phyloP scores from a whole-genome alignment of 2,797 vertebrate species.

The Gymnothorax javanicus region DNA sequence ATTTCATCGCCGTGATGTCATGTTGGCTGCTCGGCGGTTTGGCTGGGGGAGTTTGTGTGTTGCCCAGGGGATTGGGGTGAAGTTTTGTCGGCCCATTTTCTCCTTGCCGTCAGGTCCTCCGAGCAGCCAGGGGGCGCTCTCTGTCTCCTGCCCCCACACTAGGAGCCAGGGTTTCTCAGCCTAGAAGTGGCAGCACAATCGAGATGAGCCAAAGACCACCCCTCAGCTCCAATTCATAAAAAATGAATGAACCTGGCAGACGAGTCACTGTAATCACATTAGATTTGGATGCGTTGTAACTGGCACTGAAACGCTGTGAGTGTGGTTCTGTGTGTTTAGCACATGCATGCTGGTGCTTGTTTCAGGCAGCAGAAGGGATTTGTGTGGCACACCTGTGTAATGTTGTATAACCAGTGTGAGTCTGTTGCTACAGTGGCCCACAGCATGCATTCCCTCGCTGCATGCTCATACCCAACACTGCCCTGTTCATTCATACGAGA shows the following conservation, averaged over 20 bases:
- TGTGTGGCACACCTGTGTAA: conserved; percentile 37
- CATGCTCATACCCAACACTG: conserved; percentile 27
- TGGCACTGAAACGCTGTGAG: conserved; percentile 36
- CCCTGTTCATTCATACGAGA: conserved; percentile 42
- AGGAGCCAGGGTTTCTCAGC: conserved; percentile 42
- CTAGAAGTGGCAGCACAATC: conserved; percentile 20
- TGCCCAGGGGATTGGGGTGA: neutral
- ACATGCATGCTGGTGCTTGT: conserved; percentile 38
- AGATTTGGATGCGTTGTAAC: conserved; percentile 33
- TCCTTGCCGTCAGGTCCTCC: neutral
- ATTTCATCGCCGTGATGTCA: neutral
- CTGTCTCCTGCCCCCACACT: conserved; percentile 41
- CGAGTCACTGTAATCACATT: conserved; percentile 43
- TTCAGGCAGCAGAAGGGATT: conserved; percentile 25
- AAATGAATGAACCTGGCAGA: conserved; percentile 39
- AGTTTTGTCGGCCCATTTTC: neutral
- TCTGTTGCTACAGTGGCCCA: conserved; percentile 13
- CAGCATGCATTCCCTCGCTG: conserved; percentile 22
- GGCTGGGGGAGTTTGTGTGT: neutral
- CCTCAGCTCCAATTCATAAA: conserved; percentile 42
- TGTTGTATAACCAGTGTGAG: conserved; percentile 39
- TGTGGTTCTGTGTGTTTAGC: conserved; percentile 31
- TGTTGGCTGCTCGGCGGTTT: neutral
- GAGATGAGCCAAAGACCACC: conserved; percentile 45
- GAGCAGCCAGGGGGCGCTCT: conserved; percentile 1